Percentiles rank a stretch among this genome's conserved stretches.
phyloP scores from a whole-genome alignment of 1,140 invertebrate species.

The Meloidogyne exigua region DNA sequence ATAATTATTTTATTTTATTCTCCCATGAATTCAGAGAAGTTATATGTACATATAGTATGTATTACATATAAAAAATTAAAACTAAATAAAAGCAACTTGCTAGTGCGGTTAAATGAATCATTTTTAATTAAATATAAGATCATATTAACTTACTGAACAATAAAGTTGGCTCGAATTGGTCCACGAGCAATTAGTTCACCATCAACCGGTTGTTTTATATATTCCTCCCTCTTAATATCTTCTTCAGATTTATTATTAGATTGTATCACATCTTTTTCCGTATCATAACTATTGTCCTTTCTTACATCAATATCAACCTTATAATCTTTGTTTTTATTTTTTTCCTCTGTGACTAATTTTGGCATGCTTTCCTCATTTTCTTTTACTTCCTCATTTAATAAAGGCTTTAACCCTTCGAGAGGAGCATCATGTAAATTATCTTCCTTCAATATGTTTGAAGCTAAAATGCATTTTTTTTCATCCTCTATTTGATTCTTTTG shows the following conservation, averaged over 20 bases:
- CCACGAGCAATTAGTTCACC: conserved; percentile 55
- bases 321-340: conserved; percentile 4
- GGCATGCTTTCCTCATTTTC: conserved; percentile 14
- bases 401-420: conserved; percentile 1
- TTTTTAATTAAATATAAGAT: not conserved
- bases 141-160: conserved; percentile 11
- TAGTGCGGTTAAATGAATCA: no score
- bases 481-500: conserved; percentile 15
- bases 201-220: conserved; percentile 7
- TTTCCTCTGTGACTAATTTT: conserved; percentile 11
- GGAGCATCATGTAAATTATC: not conserved
- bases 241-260: conserved; percentile 33
- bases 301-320: conserved; percentile 14
- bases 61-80: no score
- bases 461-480: not conserved
- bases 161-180: conserved; percentile 48
- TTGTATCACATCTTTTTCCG: conserved; percentile 27
- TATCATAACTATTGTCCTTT: conserved; percentile 18
- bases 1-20: no score
- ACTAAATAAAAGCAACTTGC: no score
- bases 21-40: no score
- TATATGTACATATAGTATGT: no score
- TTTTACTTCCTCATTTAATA: conserved; percentile 28
- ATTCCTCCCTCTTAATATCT: conserved; percentile 23
- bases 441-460: not conserved